Conservation (phyloP, 2,113 vertebrate species). For the Octodon degus region DNA sequence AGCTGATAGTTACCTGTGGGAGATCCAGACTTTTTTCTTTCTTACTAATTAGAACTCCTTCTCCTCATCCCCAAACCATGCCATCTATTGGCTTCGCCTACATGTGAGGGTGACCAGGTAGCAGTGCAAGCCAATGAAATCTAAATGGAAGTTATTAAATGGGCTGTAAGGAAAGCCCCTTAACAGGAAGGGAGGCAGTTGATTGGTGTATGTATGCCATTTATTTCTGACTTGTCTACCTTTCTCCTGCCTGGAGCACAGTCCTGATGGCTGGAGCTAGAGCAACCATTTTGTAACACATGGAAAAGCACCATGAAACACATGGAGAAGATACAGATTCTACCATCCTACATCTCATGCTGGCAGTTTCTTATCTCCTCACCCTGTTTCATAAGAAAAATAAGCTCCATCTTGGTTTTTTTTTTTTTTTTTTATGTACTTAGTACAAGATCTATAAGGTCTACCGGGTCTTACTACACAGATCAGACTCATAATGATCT, state of each 20-base stretch:
- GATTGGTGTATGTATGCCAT: too few relatives aligned
- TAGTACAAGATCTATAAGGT: too few relatives aligned
- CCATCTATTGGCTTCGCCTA: background rate
- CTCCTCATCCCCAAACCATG: background rate
- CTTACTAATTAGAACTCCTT: background rate
- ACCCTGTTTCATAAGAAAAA: conserved; percentile 8
- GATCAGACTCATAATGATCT: too few relatives aligned
- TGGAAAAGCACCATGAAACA: background rate
- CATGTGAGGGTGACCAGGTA: background rate
- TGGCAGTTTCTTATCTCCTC: background rate
- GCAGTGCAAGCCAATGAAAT: background rate
- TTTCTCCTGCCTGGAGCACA: background rate
- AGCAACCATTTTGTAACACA: background rate
- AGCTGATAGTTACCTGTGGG: background rate
- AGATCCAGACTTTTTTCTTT: background rate
- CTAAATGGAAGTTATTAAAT: background rate
- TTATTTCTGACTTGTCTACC: background rate
- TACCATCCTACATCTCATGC: background rate
- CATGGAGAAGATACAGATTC: background rate
- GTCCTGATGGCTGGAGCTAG: background rate
- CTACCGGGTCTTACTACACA: too few relatives aligned
- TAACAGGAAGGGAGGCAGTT: background rate
- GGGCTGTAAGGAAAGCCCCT: background rate
- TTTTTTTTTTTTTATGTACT: too few relatives aligned
- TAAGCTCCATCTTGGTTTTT: background rate